phyloP scores from a whole-genome alignment of 2,888 invertebrate species.

The Lysandra coridon region DNA sequence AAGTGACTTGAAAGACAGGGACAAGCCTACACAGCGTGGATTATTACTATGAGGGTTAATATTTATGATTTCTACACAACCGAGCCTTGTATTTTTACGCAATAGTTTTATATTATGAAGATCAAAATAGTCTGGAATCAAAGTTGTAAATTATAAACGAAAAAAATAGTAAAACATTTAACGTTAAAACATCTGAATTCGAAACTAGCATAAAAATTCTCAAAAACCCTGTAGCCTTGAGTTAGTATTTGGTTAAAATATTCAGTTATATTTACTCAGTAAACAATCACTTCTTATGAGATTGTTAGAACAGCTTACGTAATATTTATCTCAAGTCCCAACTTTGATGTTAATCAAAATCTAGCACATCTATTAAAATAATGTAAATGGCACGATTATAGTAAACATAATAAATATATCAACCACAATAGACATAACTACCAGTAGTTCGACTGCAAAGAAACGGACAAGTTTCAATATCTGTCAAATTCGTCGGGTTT shows the following conservation, averaged over 20 bases:
- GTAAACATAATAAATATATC: not conserved
- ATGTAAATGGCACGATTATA: not conserved
- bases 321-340: not conserved
- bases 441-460: no score
- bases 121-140: not conserved
- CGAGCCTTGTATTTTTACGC: not conserved
- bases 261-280: not conserved
- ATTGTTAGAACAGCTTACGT: not conserved
- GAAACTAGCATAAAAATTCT: not conserved
- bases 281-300: not conserved
- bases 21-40: not conserved
- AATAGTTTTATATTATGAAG: not conserved
- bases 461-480: no score
- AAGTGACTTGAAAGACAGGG: no score
- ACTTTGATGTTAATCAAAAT: not conserved
- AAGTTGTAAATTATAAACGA: not conserved
- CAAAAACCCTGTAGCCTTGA: not conserved
- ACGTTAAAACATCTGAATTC: not conserved
- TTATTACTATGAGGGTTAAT: not conserved
- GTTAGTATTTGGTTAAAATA: not conserved
- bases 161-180: not conserved
- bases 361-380: not conserved
- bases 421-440: no score
- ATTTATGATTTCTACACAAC: not conserved
- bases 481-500: no score